phyloP scores from a whole-genome alignment of 1,140 invertebrate genomes.

The Drosophila sp. region DNA sequence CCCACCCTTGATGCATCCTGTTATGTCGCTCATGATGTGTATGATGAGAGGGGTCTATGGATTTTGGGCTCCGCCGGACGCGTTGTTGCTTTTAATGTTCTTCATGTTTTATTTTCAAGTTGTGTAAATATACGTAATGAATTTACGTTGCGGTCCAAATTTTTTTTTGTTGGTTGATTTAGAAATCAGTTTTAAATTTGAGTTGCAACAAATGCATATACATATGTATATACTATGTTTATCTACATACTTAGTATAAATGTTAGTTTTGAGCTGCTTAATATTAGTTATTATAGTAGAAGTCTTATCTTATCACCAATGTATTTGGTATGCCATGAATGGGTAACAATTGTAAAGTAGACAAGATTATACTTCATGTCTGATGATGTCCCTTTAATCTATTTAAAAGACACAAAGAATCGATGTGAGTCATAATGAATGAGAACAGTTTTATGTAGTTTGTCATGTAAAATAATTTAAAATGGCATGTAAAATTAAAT shows the following conservation, averaged over 20 bases:
- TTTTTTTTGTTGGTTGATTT: neutral
- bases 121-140: conserved; percentile 76
- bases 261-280: conserved; percentile 3
- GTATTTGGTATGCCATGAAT: conserved; percentile 39
- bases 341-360: conserved; percentile 46
- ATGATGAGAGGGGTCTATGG: conserved; percentile 8
- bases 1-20: conserved; percentile 51
- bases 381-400: conserved; percentile 51
- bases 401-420: conserved; percentile 23
- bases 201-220: conserved; percentile 1
- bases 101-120: conserved; percentile 48
- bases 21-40: conserved; percentile 40
- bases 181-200: conserved; percentile 22
- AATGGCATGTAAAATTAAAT: neutral
- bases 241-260: neutral
- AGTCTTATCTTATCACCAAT: conserved; percentile 37
- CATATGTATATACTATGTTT: conserved; percentile 5
- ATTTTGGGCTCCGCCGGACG: conserved; percentile 20
- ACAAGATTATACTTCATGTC: conserved; percentile 35
- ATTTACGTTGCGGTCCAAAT: conserved; percentile 47
- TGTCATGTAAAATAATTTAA: neutral
- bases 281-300: conserved; percentile 7
- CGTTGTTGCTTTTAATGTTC: conserved; percentile 51
- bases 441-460: neutral
- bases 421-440: conserved; percentile 31